A percentile compares a stretch with the other conserved stretches of the same genome.
These are phyloP conservation scores for silkworm (Bombyx mori) DNA, from an alignment of 1,140 invertebrate genomes.

Conservation along the genomic window DNA sequence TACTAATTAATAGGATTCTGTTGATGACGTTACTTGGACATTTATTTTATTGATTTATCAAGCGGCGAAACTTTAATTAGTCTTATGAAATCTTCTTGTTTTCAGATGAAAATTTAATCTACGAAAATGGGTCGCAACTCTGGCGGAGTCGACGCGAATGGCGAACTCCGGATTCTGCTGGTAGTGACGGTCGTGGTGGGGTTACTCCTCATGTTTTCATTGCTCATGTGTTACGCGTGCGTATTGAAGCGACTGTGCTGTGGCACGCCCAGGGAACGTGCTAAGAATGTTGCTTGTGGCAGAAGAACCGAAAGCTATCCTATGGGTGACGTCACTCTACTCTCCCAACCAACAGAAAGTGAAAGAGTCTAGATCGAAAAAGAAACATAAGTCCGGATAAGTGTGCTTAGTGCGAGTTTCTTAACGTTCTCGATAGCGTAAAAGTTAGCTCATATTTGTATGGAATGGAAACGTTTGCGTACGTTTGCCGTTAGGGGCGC, in stretches of 20 bases:
- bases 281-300: conserved; percentile 44
- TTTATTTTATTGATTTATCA: too few species aligned
- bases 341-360: conserved; percentile 71
- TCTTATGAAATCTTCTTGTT: conserved; percentile 5
- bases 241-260: conserved; percentile 71
- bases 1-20: too few species aligned
- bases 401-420: too few species aligned
- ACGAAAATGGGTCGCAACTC: conserved; percentile 48
- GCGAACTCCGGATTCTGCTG: conserved; percentile 63
- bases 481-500: too few species aligned
- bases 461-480: too few species aligned
- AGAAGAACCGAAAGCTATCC: conserved; percentile 63
- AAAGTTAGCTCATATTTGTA: too few species aligned
- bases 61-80: not conserved
- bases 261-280: conserved; percentile 48
- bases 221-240: conserved; percentile 72
- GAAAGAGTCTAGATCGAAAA: conserved; percentile 47
- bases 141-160: conserved; percentile 44
- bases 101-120: conserved; percentile 26
- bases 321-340: conserved; percentile 67
- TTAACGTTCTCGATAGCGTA: too few species aligned
- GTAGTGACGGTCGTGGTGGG: conserved; percentile 71
- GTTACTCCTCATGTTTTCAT: conserved; percentile 64
- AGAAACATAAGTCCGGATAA: not conserved
- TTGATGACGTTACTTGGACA: too few species aligned